These are phyloP conservation scores for Drosophila mimetica DNA, from an alignment of 2,888 invertebrate genomes.

Conservation along the genomic window DNA sequence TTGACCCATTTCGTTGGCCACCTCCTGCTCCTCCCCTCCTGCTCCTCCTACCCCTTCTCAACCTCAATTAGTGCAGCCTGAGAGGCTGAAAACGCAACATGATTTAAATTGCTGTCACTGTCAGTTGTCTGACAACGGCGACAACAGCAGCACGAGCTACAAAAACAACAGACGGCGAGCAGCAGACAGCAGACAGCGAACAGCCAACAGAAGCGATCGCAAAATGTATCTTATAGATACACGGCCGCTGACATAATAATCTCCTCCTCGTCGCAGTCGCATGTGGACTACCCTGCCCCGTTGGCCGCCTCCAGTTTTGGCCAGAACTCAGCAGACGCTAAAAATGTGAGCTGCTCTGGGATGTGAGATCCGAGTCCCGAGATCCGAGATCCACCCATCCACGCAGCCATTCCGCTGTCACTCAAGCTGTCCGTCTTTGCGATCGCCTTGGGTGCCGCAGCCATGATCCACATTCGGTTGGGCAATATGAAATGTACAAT, in stretches of 20 bases:
- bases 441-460: constrained; percentile 9
- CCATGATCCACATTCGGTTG: constrained; percentile 32
- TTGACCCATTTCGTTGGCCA: constrained; percentile 35
- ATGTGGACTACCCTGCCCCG: neutral
- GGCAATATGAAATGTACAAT: neutral
- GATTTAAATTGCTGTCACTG: constrained; percentile 82
- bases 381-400: too few species aligned
- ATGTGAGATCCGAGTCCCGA: neutral
- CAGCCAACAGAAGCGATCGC: constrained; percentile 38
- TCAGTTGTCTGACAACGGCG: constrained; percentile 75
- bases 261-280: constrained; percentile 14
- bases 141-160: constrained; percentile 58
- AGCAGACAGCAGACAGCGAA: constrained; percentile 4
- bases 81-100: constrained; percentile 64
- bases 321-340: constrained; percentile 24
- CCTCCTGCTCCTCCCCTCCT: constrained; percentile 1
- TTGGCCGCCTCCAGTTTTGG: constrained; percentile 6
- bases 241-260: constrained; percentile 68
- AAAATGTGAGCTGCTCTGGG: constrained; percentile 13
- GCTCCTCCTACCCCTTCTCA: constrained; percentile 19
- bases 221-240: constrained; percentile 68
- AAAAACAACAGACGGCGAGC: constrained; percentile 9
- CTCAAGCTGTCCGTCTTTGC: constrained; percentile 24
- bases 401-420: constrained; percentile 12
- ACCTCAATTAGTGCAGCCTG: constrained; percentile 60